phyloP scores from a whole-genome alignment of 2,797 vertebrate genomes.

The Anas georgica region DNA sequence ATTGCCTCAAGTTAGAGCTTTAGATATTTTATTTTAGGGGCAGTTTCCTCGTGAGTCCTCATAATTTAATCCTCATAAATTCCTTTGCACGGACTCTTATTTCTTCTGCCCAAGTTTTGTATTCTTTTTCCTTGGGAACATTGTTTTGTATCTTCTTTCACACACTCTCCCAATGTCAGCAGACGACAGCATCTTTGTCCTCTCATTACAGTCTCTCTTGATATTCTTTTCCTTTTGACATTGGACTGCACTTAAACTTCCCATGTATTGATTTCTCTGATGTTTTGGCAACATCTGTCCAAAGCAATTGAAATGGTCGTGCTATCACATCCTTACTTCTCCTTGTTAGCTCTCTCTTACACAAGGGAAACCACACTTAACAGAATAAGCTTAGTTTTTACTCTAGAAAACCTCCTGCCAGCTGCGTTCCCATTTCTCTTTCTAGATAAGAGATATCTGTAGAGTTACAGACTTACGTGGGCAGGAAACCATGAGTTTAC shows the following conservation, averaged over 20 bases:
- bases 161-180: not conserved
- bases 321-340: not conserved
- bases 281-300: not conserved
- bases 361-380: not conserved
- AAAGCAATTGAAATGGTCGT: not conserved
- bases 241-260: not conserved
- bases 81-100: not conserved
- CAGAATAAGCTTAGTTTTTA: not conserved
- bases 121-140: not conserved
- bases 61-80: not conserved
- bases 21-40: not conserved
- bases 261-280: not conserved
- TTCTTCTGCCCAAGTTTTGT: not conserved
- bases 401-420: not conserved
- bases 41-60: not conserved
- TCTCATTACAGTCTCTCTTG: not conserved
- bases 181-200: not conserved
- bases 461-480: not conserved
- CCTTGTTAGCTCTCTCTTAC: not conserved
- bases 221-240: not conserved
- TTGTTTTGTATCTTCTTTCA: not conserved
- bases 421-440: not conserved
- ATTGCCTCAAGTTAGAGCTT: not conserved
- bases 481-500: not conserved
- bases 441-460: not conserved